Base-by-base conservation (phyloP, 1,140 invertebrate species). In the Scaptodrosophila lebanonensis region DNA sequence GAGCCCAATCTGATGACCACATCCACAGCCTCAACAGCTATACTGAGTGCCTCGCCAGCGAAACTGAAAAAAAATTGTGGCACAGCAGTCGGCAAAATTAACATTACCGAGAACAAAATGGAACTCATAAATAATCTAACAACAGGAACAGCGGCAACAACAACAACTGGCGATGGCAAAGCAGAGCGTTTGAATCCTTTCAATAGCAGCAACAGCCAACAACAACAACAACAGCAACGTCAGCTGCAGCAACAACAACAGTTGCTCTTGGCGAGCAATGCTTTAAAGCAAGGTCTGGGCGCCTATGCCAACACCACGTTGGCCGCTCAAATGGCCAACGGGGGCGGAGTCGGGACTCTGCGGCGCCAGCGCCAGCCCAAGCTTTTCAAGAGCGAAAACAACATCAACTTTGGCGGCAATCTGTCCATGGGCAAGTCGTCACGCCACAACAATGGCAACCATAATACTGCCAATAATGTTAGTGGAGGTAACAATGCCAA, bases 71-170 rank as follows among this genome's bases (percentile, higher is more conserved):
- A 76, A 25, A 35, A 47, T 11, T 18, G 29, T 39, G 20, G 43
- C 25, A 36, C 22, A 17, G 11, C 27, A 20, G 25, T 5, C 22
- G 44, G 45, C 29, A 72, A 72, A 83, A 87, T 87, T 52, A 87
- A 87, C 20, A 87, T 87, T 9, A 87, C 83, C 9, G 86, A 87
- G 59, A 87, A 87, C 48, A 83, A 86, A 68, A 65, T 87, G 71
- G 86, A 87, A 29, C 75, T 84, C 17, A 48, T 87, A 13, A 75
- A 76, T 42, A 76, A 73, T 49, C 13, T 66, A 13, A 73, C 44
- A 60, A 45, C 60, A 48, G 32, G 11, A 59, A 60, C 51, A 50
- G 49, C 11, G 44, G 18, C 3, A 25, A 11, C 9, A 16, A 11
- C 20, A 45, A 1, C n/a, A 22, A 11, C 35, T 25, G 18, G 6